Evolutionary conservation across 2,113 vertebrate genomes (phyloP).

Genomic region (Phoenicopterus ruber): DNA sequence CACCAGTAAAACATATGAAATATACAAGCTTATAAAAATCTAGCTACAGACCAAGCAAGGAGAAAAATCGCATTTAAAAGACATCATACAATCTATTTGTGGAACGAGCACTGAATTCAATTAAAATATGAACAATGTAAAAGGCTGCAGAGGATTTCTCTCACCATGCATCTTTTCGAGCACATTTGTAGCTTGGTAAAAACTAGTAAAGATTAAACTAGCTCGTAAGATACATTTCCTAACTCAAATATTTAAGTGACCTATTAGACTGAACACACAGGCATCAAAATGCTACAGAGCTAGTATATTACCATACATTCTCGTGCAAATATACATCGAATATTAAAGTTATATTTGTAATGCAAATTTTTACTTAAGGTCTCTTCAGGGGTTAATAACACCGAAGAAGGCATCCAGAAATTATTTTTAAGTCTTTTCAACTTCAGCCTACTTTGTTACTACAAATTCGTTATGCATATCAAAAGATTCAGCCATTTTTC

Average conservation of each 20-base stretch:
- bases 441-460: constrained; percentile 45
- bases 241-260: constrained; percentile 6
- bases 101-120: constrained; percentile 25
- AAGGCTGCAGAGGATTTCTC: constrained; percentile 29
- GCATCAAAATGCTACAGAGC: constrained; percentile 8
- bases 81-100: not conserved
- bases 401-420: constrained; percentile 28
- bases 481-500: constrained; percentile 69
- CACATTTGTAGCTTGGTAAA: constrained; percentile 19
- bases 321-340: not conserved
- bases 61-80: not conserved
- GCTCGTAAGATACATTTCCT: not conserved
- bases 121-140: constrained; percentile 41
- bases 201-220: constrained; percentile 6
- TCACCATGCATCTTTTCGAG: not conserved
- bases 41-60: not conserved
- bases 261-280: not conserved
- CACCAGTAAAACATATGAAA: not conserved
- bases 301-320: not conserved
- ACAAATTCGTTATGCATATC: constrained; percentile 41
- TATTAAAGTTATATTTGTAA: constrained; percentile 49
- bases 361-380: constrained; percentile 61
- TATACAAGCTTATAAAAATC: not conserved
- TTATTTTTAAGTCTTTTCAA: constrained; percentile 35
- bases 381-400: constrained; percentile 46